Conservation (phyloP, 2,888 invertebrate genomes). For the Leptopilina syphax region DNA sequence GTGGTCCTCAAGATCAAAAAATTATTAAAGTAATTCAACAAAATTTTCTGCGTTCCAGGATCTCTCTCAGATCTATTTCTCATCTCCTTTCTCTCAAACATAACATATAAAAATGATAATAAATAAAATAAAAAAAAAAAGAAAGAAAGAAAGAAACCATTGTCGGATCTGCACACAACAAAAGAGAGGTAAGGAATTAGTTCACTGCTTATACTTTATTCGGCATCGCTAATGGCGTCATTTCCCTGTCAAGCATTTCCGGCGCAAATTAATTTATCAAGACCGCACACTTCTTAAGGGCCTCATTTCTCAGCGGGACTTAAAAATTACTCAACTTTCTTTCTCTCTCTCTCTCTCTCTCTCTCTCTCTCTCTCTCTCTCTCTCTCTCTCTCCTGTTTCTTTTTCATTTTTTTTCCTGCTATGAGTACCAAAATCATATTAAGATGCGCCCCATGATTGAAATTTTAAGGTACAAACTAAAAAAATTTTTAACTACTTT, state of each 20-base stretch:
- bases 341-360: constrained; percentile 37
- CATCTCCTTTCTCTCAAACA: constrained; percentile 14
- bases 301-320: constrained; percentile 41
- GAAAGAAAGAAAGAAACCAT: constrained; percentile 4
- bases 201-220: not conserved
- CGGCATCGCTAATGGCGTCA: constrained; percentile 68
- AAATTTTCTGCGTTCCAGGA: constrained; percentile 30
- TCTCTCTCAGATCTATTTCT: constrained; percentile 30
- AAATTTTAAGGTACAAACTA: too few relatives aligned
- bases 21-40: constrained; percentile 24
- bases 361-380: too few relatives aligned
- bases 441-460: too few relatives aligned
- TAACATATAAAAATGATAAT: too few relatives aligned
- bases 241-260: constrained; percentile 72
- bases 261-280: constrained; percentile 74
- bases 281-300: constrained; percentile 11
- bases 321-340: constrained; percentile 63
- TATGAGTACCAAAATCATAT: too few relatives aligned
- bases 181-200: constrained; percentile 15
- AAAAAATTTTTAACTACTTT: too few relatives aligned
- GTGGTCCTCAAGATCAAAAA: not conserved
- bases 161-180: constrained; percentile 39
- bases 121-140: not conserved
- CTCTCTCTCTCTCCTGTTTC: too few relatives aligned
- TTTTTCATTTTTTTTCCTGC: too few relatives aligned